A percentile compares a stretch with the other conserved stretches of the same genome.
Conservation (phyloP, 2,113 vertebrate species). For the Ranitomeya imitator region DNA sequence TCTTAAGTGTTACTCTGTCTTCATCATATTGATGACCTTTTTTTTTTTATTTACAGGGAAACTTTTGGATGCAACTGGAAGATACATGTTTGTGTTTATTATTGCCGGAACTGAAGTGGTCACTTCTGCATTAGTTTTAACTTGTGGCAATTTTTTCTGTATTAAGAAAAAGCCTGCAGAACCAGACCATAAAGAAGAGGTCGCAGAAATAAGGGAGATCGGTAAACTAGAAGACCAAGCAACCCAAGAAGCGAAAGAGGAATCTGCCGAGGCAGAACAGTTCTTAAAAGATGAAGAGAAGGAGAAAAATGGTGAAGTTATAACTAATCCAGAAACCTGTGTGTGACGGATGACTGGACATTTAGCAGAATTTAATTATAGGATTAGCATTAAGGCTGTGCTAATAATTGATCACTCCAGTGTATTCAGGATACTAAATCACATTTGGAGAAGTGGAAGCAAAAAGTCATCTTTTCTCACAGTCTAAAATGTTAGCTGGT, state of each 20-base stretch:
- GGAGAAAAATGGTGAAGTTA: constrained; percentile 71
- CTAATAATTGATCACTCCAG: constrained; percentile 23
- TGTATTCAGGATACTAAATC: neutral
- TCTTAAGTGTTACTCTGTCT: neutral
- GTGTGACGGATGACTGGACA: constrained; percentile 69
- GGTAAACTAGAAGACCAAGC: constrained; percentile 66
- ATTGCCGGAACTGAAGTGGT: constrained; percentile 86
- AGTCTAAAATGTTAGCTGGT: neutral
- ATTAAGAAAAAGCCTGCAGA: constrained; percentile 70
- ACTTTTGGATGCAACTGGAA: constrained; percentile 80
- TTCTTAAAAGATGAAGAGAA: constrained; percentile 74
- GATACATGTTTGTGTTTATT: constrained; percentile 88
- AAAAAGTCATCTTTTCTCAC: neutral
- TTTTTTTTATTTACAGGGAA: constrained; percentile 73
- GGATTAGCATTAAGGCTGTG: constrained; percentile 42
- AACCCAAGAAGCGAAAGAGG: constrained; percentile 63
- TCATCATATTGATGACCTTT: neutral
- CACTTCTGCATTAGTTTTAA: constrained; percentile 78
- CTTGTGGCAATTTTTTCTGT: constrained; percentile 83
- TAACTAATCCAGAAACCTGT: constrained; percentile 75
- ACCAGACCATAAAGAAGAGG: constrained; percentile 66
- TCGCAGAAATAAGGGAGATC: constrained; percentile 64
- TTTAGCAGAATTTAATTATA: constrained; percentile 7
- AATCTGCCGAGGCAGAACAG: constrained; percentile 72
- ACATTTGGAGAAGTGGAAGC: neutral